Percentiles rank a stretch among this genome's conserved stretches.
Evolutionary conservation across 2,888 invertebrate genomes (phyloP).

Genomic region (Adelphocoris suturalis): DNA sequence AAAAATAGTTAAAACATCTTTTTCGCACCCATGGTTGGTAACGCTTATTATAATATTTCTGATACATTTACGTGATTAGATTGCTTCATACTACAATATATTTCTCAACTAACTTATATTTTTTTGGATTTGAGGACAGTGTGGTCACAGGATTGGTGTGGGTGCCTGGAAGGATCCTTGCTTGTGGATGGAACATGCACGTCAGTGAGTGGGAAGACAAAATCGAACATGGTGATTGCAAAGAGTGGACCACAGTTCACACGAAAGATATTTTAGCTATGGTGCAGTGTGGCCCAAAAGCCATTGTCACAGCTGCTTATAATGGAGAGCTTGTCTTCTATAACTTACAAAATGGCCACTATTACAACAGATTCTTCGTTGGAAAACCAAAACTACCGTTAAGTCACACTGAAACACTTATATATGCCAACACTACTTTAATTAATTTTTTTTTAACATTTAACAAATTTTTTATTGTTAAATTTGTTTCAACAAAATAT

Average conservation of each 20-base stretch:
- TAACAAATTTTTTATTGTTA: too few relatives aligned
- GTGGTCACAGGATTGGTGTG: constrained; percentile 81
- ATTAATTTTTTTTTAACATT: too few relatives aligned
- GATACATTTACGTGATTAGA: too few relatives aligned
- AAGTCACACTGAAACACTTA: not conserved
- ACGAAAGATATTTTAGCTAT: constrained; percentile 87
- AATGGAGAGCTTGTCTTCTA: constrained; percentile 90
- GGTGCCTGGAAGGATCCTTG: constrained; percentile 83
- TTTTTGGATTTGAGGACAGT: constrained; percentile 76
- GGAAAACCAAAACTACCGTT: constrained; percentile 79
- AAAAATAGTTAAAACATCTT: too few relatives aligned
- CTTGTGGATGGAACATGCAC: constrained; percentile 88
- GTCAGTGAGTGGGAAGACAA: constrained; percentile 84
- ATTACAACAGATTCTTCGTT: constrained; percentile 81
- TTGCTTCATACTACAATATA: too few relatives aligned
- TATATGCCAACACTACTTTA: not conserved
- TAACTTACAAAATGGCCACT: constrained; percentile 90
- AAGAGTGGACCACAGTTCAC: constrained; percentile 87
- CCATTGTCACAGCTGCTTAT: constrained; percentile 87
- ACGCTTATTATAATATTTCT: too few relatives aligned
- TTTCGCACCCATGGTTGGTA: too few relatives aligned
- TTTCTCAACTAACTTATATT: not conserved
- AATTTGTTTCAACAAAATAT: too few relatives aligned
- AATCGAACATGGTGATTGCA: constrained; percentile 79
- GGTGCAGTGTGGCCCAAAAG: constrained; percentile 83